Percentiles rank a stretch among this genome's conserved stretches.
phyloP scores from a whole-genome alignment of 2,888 invertebrate genomes.

The Peribatodes rhomboidaria region DNA sequence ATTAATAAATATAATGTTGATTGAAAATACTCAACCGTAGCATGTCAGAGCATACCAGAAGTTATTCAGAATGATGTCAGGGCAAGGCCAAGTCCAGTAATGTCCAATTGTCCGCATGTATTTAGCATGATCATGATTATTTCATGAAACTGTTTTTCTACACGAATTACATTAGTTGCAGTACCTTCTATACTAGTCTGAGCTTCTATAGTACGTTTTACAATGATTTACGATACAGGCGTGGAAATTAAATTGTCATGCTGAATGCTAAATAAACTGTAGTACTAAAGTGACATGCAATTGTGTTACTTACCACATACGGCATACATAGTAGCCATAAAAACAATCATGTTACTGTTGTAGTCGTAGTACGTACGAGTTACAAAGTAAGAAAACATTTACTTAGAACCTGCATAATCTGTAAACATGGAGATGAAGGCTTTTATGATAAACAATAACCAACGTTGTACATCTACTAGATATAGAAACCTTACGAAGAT shows the following conservation, averaged over 20 bases:
- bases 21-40: conserved; percentile 1
- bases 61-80: conserved; percentile 32
- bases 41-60: conserved; percentile 24
- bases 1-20: background rate
- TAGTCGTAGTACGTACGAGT: background rate
- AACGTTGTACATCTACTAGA: background rate
- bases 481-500: background rate
- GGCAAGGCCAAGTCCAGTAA: conserved; percentile 39
- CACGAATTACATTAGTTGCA: background rate
- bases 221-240: background rate
- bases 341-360: conserved; percentile 1
- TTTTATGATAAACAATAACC: background rate
- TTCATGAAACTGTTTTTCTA: conserved; percentile 20
- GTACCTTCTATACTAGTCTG: no score
- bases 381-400: conserved; percentile 24
- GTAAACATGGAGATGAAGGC: conserved; percentile 9
- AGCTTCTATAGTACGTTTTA: background rate
- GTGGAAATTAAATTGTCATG: background rate
- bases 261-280: no score
- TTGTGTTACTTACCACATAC: conserved; percentile 8
- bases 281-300: background rate
- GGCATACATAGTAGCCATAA: background rate
- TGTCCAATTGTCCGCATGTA: conserved; percentile 34
- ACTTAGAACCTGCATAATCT: conserved; percentile 12
- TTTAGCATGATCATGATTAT: conserved; percentile 36